Evolutionary conservation across 2,888 invertebrate species (phyloP).

Genomic region (Erebia ligea): DNA sequence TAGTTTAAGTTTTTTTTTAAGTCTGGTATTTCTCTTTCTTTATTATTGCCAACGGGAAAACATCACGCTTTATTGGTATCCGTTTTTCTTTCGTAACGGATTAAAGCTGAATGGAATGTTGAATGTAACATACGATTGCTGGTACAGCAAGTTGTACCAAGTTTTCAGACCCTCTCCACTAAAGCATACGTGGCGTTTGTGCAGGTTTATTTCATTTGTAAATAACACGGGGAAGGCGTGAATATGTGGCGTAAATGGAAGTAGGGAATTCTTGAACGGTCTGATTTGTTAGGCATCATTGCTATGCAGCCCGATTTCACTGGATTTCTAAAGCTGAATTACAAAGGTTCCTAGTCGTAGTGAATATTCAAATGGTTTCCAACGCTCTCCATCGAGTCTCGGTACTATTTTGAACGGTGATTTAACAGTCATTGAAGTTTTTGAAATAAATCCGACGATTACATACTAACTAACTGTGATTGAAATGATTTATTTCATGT

Average conservation of each 20-base stretch:
- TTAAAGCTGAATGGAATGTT: conserved; percentile 6
- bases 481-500: too few species aligned
- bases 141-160: neutral
- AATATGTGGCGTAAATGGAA: conserved; percentile 35
- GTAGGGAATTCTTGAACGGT: conserved; percentile 38
- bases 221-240: conserved; percentile 29
- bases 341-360: conserved; percentile 8
- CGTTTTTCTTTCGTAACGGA: conserved; percentile 3
- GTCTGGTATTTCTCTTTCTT: neutral
- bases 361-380: conserved; percentile 17
- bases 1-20: too few species aligned
- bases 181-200: conserved; percentile 3
- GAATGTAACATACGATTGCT: conserved; percentile 7
- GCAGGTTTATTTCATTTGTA: conserved; percentile 33
- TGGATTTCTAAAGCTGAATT: conserved; percentile 14
- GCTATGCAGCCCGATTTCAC: conserved; percentile 37
- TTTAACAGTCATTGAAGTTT: neutral
- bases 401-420: neutral
- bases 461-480: too few species aligned
- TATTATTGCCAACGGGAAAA: neutral
- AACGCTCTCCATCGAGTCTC: neutral
- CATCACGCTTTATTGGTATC: neutral
- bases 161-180: conserved; percentile 7
- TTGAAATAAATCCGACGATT: too few species aligned
- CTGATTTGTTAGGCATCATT: conserved; percentile 40